These are phyloP conservation scores for Phyllotis vaccarum DNA, from an alignment of 2,797 vertebrate species.

Conservation along the genomic window DNA sequence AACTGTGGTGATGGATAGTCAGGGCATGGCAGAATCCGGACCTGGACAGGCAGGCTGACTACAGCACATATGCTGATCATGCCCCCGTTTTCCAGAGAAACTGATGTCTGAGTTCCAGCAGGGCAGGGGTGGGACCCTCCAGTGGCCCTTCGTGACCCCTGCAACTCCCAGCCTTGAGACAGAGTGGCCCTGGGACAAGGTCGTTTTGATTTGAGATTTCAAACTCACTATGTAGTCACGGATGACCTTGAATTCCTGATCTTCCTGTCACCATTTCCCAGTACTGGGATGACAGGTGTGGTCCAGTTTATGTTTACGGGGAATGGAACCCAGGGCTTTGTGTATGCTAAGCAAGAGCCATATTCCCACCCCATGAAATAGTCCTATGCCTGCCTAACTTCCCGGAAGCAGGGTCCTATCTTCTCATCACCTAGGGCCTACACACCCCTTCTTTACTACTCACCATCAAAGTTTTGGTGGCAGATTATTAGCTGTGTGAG, in stretches of 20 bases:
- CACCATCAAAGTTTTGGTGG: not conserved
- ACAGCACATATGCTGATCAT: not conserved
- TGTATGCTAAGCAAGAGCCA: not conserved
- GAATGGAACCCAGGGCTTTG: not conserved
- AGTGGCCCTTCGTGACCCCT: not conserved
- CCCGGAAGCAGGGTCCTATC: not conserved
- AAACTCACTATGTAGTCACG: not conserved
- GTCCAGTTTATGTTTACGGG: not conserved
- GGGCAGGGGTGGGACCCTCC: not conserved
- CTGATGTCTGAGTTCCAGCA: not conserved
- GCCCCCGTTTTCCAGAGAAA: not conserved
- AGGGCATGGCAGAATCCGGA: not conserved
- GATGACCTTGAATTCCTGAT: not conserved
- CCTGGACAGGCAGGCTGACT: not conserved
- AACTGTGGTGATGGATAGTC: not conserved
- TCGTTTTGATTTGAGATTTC: not conserved
- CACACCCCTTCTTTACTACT: not conserved
- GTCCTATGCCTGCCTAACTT: not conserved
- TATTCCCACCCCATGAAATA: not conserved
- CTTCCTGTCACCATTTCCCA: not conserved
- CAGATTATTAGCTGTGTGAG: not conserved
- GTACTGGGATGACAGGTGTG: not conserved
- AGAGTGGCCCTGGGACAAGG: not conserved
- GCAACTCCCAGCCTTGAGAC: not conserved
- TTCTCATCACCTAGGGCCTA: not conserved